Evolutionary conservation across 2,113 vertebrate genomes (phyloP), one percentile per base, ranked within the genome.

Genomic region (Pseudorasbora parva): DNA sequence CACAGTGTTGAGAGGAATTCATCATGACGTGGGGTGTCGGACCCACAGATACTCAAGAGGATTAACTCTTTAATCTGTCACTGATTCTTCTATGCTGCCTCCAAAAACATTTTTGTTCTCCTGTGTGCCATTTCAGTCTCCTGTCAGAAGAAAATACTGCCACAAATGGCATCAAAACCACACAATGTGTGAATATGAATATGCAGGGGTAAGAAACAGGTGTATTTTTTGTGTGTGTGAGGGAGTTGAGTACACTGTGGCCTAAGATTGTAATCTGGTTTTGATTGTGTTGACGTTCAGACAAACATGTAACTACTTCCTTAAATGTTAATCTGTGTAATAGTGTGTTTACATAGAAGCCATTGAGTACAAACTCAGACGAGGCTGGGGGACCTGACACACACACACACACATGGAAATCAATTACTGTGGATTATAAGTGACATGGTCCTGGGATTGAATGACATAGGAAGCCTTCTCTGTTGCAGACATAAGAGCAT

Each of bases 61-160:
- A 85, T 84, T 84, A 87, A 82, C 72, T 87, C 37, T 45, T 79
- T 85, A 85, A 85, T 87, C 81, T 87, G 72, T 49, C 54, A 66
- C 60, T 69, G 69, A 87, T 75, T 69, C 60, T 83, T 81, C 72
- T 37, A 60, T 43, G 49, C 56, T 57, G 19, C 73, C 66, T 43
- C 62, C 79, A 75, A 74, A 69, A 62, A 25, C 57, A 17, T 68
- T 77, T 79, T 85, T 80, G 84, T 69, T 62, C 62, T 72, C 8
- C 60, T 85, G 62, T 41, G 37, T 75, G 57, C 49, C 59, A 47
- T 25, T 57, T 77, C 62, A 8, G 10, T 75, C 81, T 83, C 73
- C 47, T n/a, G 30, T 78, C 49, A 76, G 59, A 15, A 33, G 21
- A 71, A 82, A 83, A 64, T 51, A 77, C 14, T 37, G 27, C 60